Base-by-base conservation (phyloP, 2,888 invertebrate genomes). In the Brassicogethes aeneus region DNA sequence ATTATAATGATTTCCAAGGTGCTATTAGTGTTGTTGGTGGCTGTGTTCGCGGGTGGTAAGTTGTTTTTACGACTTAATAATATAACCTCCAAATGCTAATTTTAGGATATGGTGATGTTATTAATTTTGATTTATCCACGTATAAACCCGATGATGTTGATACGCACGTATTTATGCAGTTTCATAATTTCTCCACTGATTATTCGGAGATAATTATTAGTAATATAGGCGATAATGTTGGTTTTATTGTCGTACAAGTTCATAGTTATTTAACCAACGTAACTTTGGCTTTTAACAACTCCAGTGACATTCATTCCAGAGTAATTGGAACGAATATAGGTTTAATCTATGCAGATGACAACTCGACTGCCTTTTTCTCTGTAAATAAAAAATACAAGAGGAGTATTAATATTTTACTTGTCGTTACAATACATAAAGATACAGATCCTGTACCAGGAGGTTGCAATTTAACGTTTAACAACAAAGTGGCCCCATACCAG, bases 401-500 rank as follows among this genome's bases (percentile, higher is more conserved):
- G 14, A 16, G 34, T 7, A 38, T 48, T 10, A 37, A 41, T 15
- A 37, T 51, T 16, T 42, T 56, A 12, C 23, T 59, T 13, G 49
- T 49, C 12, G 35, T 57, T 29, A 40, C 39, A 3, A 39, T 54
- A 10, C 57, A 59, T 43, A 38, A 47, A 17, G 41, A 47, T 37
- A 17, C 45, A 87, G 87, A 78, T 60, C 87, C 87, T 1, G 68
- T 85, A 48, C 85, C 87, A 13, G 88, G 88, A 30, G 87, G 84
- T 13, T 87, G 87, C 60, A 86, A 84, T 56, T 72, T 81, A 73
- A 82, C 81, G 54, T 79, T 79, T 50, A 64, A 75, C 31, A 53
- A 47, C 2, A 68, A 74, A 48, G 70, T 74, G 47, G 75, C 81
- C 5, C 83, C 87, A 0, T 82, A 71, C 55, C 70, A 80, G 55